phyloP scores from a whole-genome alignment of 2,797 vertebrate species.

The Microctenopoma steveboyesi region DNA sequence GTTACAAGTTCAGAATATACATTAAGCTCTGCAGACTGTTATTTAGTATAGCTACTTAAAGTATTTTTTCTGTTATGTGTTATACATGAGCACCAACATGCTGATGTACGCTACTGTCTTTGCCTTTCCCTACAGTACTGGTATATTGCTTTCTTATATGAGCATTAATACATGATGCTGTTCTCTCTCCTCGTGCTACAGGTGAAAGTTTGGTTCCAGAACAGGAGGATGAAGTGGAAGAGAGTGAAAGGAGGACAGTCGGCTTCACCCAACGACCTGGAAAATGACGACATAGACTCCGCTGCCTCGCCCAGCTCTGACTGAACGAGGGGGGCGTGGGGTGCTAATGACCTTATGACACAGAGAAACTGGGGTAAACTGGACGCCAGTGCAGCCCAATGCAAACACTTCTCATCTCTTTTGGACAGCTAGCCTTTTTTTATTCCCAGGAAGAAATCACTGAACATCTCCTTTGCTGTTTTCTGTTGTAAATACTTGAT shows the following conservation, averaged over 20 bases:
- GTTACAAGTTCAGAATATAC: conserved; percentile 32
- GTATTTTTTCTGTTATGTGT: neutral
- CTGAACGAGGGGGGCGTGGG: conserved; percentile 58
- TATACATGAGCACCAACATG: neutral
- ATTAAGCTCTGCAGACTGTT: neutral
- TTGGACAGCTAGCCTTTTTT: conserved; percentile 46
- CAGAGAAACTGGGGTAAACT: conserved; percentile 32
- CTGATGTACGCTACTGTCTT: neutral
- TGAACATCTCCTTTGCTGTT: conserved; percentile 52
- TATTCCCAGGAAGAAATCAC: conserved; percentile 53
- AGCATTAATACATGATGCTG: too few relatives aligned
- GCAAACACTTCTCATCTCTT: conserved; percentile 14
- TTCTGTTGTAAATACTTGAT: conserved; percentile 77
- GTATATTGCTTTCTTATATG: too few relatives aligned
- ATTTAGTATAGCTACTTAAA: neutral
- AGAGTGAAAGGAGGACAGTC: conserved; percentile 94
- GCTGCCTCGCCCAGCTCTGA: conserved; percentile 93
- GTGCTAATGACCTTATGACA: conserved; percentile 3
- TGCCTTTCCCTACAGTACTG: too few relatives aligned
- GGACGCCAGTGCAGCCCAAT: conserved; percentile 42
- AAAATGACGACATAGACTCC: conserved; percentile 92
- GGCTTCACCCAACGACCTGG: conserved; percentile 87
- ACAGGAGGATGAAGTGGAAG: conserved; percentile 99
- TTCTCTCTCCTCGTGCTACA: conserved; percentile 56
- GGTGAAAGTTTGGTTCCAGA: conserved; percentile 99